Base-by-base conservation (phyloP, 1,140 invertebrate species). In the Lepidurus arcticus region DNA sequence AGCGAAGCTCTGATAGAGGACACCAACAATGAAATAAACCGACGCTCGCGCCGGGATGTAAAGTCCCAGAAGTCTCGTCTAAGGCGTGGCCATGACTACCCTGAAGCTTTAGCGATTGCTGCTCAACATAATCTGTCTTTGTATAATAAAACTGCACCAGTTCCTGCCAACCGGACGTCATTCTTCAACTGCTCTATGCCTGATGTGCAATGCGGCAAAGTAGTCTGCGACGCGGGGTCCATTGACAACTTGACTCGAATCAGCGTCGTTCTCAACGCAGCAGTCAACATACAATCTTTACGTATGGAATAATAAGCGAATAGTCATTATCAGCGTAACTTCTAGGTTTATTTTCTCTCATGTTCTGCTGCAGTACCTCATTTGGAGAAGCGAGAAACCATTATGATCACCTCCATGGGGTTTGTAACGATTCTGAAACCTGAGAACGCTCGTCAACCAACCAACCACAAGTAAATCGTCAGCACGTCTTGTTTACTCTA, bases 151-250 rank as follows among this genome's bases (percentile, higher is more conserved):
- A 44, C 42, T 16, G 26, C 6, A 13, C 1, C 13, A 7, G 21
- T 44, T 76, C 75, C 75, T 45, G 42, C 42, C 10, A 76, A 76
- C 16, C 75, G 75, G 42, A 76, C 75, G 10, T 45, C 75, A 1
- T 42, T 45, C 9, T 76, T 76, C 75, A 76, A 76, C 44, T 76
- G 75, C 24, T 42, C 75, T 16, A 45, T 26, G 47, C 75, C 75
- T 21, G 44, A 76, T 16, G 42, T 45, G n/a, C 34, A 75, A n/a
- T 76, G 75, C 75, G 43, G 43, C 21, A 9, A 1, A n/a, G 47
- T 76, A 9, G 24, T 42, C 42, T 76, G 75, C 75, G 24, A 42
- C 43, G 75, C 75, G 8, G 75, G 42, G 4, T 34, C 43, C 24
- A 44, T 76, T 26, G 43, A 42, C 1, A 76, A 45, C 42, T 34